A percentile compares a stretch with the other conserved stretches of the same genome.
phyloP scores from a whole-genome alignment of 2,888 invertebrate species.

The Rhaphigaster nebulosa region DNA sequence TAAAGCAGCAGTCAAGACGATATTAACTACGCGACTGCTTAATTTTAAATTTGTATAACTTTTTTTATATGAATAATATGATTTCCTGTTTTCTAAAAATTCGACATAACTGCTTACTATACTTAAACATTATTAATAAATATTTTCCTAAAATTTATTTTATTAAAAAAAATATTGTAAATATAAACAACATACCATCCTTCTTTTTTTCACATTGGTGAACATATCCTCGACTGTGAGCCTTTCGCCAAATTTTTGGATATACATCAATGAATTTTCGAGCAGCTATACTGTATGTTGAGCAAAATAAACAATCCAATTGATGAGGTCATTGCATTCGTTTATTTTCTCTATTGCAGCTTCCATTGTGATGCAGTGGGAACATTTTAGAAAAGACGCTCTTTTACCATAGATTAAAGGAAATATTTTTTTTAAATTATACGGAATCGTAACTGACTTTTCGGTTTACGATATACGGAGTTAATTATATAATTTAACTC shows the following conservation, averaged over 20 bases:
- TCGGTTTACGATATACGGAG: too few relatives aligned
- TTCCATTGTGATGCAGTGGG: neutral
- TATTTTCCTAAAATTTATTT: too few relatives aligned
- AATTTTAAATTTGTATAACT: neutral
- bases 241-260: neutral
- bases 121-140: too few relatives aligned
- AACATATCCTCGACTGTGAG: neutral
- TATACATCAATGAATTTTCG: neutral
- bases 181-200: neutral
- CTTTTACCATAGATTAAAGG: neutral
- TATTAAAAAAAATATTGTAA: too few relatives aligned
- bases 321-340: neutral
- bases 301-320: neutral
- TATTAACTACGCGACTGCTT: neutral
- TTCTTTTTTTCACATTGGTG: neutral
- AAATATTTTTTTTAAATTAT: too few relatives aligned
- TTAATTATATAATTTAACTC: too few relatives aligned
- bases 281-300: neutral
- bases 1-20: neutral
- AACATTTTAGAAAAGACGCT: neutral
- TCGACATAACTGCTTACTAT: neutral
- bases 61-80: neutral
- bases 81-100: neutral
- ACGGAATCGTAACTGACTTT: too few relatives aligned
- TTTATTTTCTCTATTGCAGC: conserved; percentile 5